These are phyloP conservation scores for Archivesica marissinica DNA, from an alignment of 1,140 invertebrate species.

Conservation along the genomic window DNA sequence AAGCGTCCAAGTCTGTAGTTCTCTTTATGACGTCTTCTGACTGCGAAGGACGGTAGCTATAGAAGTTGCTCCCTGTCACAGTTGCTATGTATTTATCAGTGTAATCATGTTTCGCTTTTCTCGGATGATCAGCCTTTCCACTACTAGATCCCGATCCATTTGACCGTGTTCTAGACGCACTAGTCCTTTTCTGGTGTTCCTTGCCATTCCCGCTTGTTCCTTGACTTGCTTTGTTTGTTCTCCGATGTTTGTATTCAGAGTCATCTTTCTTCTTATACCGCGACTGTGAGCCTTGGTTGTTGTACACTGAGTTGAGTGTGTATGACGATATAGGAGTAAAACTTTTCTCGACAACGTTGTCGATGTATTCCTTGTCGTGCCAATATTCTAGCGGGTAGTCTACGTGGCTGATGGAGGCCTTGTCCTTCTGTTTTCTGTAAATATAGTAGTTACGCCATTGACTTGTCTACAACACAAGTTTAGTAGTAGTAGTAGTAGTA, in stretches of 20 bases:
- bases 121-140: constrained; percentile 2
- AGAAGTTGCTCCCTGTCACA: constrained; percentile 41
- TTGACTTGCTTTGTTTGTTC: not conserved
- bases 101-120: not conserved
- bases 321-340: not conserved
- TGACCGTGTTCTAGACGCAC: not conserved
- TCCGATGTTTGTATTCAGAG: not conserved
- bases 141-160: not conserved
- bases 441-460: not conserved
- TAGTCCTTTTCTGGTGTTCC: not conserved
- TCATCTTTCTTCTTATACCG: constrained; percentile 33
- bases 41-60: constrained; percentile 8
- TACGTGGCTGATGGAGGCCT: constrained; percentile 26
- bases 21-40: not conserved
- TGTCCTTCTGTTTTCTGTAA: constrained; percentile 43
- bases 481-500: not conserved
- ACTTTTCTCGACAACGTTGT: constrained; percentile 15
- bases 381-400: constrained; percentile 47
- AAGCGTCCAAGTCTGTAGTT: constrained; percentile 30
- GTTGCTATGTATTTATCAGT: constrained; percentile 41
- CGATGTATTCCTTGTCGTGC: constrained; percentile 42
- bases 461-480: not conserved
- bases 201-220: not conserved
- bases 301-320: constrained; percentile 26
- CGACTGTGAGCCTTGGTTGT: not conserved